Evolutionary conservation across 2,888 invertebrate species (phyloP), one percentile per base, ranked within the genome.

Genomic region (Eupsilia transversa): DNA sequence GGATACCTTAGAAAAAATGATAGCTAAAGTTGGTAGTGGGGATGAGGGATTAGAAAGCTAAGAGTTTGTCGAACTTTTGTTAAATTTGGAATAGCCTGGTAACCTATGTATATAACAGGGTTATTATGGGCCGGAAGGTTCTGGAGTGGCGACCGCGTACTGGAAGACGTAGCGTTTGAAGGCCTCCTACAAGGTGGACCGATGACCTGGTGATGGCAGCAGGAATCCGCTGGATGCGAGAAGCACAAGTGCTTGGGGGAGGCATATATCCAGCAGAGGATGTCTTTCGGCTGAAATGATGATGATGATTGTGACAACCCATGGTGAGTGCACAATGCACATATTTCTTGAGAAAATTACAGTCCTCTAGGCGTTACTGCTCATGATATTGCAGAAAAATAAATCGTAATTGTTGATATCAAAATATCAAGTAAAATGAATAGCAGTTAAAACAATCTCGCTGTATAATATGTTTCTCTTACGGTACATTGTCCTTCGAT

Each of bases 401-500:
- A 6, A 23, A 17, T n/a, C 0, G 6, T 72, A 43, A 33, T 57
- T 72, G 27, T 9, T 10, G 9, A 0, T 12, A 63, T 3, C 30
- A 27, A 81, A 66, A 52, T 38, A 3, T 57, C 33, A 7, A 41
- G n/a, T 54, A 68, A 80, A 76, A 72, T 38, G 35, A 72, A 83
- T 72, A 65, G 66, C 43, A 52, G 14, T 79, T 77, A 73, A 84
- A 84, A 77, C 57, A 72, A 74, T 84, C 82, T 84, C 93, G 85
- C 94, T 93, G 92, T 94, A 92, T 88, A 87, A 83, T 86, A 86
- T 88, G 90, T 88, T 86, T 88, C 87, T 89, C 90, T 93, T 95
- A 96, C 95, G 96, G 96, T 96, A 96, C 94, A 95, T 94, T 94
- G 96, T 95, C 94, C 94, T 94, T 86, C 84, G 93, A 81, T 88